Base-by-base conservation (phyloP, 2,113 vertebrate genomes). In the Cyanoliseus patagonus region DNA sequence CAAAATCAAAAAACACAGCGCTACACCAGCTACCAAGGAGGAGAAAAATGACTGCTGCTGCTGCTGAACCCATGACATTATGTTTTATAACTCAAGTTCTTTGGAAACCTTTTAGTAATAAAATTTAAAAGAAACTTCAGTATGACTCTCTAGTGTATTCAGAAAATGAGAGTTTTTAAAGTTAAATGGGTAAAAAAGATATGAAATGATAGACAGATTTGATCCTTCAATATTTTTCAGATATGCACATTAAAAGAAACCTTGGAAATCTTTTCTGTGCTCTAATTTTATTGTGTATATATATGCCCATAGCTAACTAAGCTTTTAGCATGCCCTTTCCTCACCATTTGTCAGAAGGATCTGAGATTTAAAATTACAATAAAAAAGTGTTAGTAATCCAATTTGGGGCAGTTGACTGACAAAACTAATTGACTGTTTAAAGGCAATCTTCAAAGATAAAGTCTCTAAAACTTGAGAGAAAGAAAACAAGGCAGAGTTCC, bases 391-490 rank as follows among this genome's bases (percentile, higher is more conserved):
- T 59, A 18, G 51, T 92, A 92, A 97, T 90, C 78, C 66, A 89
- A 74, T 95, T 97, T 94, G 63, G 94, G 62, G 39, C 75, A 94
- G 75, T 59, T 96, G 92, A 97, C 80, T 97, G 85, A 92, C 86
- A 94, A 96, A 97, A 83, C 67, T 92, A 96, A 96, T 94, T 96
- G 96, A 91, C 67, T 95, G 57, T 33, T 86, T 63, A 68, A 86
- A 90, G 84, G 55, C 8, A 66, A 25, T 89, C 25, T 95, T 94
- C 35, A 80, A 83, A 70, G 75, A 86, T 87, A 82, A 97, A 94
- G 57, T 55, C 53, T 81, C 22, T 69, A 23, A 90, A 92, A 94
- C 61, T 52, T 51, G 17, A 82, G 37, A 89, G 52, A 85, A 77
- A 11, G 35, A 46, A 72, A 95, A 85, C 16, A 77, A 72, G 14